These are phyloP conservation scores for Lamellibrachia luymesi DNA, from an alignment of 1,140 invertebrate genomes.

Conservation along the genomic window DNA sequence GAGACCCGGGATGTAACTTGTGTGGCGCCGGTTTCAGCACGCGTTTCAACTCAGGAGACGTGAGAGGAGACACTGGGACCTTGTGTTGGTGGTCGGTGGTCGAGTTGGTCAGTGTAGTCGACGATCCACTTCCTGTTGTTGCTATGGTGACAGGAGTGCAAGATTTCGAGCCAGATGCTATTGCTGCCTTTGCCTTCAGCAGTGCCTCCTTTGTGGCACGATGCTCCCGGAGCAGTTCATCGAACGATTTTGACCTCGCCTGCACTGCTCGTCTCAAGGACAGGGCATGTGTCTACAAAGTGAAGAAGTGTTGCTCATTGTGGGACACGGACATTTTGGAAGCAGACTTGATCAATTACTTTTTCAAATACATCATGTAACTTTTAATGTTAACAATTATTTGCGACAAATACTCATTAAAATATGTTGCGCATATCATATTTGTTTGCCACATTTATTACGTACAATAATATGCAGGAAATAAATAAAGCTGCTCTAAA, in stretches of 20 bases:
- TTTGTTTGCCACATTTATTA: too few relatives aligned
- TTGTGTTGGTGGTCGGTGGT: not conserved
- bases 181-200: constrained; percentile 11
- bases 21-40: not conserved
- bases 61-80: not conserved
- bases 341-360: too few relatives aligned
- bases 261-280: constrained; percentile 71
- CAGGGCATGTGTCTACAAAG: constrained; percentile 69
- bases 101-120: not conserved
- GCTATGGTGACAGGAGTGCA: not conserved
- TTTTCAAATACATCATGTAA: too few relatives aligned
- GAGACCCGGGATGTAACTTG: not conserved
- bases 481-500: too few relatives aligned
- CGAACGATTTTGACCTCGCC: constrained; percentile 75
- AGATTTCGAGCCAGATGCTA: not conserved
- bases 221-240: constrained; percentile 76
- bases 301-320: not conserved
- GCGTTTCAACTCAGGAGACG: not conserved
- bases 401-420: too few relatives aligned
- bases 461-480: too few relatives aligned
- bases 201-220: constrained; percentile 61
- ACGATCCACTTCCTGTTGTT: not conserved
- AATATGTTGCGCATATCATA: too few relatives aligned
- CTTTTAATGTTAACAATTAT: too few relatives aligned
- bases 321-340: too few relatives aligned